Base-by-base conservation (phyloP, 2,113 vertebrate genomes). In the Himantopus leucocephalus region DNA sequence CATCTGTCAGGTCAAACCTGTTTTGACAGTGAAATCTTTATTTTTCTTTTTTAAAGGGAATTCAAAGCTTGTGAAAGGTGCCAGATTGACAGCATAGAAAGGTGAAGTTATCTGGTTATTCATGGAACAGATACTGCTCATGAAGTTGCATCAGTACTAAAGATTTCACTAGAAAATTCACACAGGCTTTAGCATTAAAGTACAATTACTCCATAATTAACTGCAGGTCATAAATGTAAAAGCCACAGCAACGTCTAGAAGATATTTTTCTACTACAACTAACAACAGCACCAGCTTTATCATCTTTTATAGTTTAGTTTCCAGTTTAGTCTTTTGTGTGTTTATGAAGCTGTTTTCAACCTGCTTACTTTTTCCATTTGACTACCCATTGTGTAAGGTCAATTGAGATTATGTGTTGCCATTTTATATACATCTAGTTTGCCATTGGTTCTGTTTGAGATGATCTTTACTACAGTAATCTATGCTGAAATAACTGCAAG, bases 21-120 rank as follows among this genome's bases (percentile, higher is more conserved):
- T 76, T 93, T 77, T 88, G 88, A 90, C 71, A 94, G 48, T 53
- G 37, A 92, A 95, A 80, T 93, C n/a, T 92, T 84, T 90, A 71
- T 90, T 94, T 95, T 75, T 85, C 15, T 78, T 16, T 75, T 88
- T 91, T 88, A 72, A 91, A 88, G 35, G 41, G 17, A 66, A 68
- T 60, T 79, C 27, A 76, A 88, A 83, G 8, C 34, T 71, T 66
- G 35, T 37, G 68, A 77, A 68, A 86, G 39, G 26, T 83, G n/a
- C 15, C 68, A 88, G 30, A 43, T 16, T 68, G 67, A 88, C 78
- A 82, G 53, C 22, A 85, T 9, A 81, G 88, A 75, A 88, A 95
- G 70, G 37, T 74, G 68, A 92, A 87, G 12, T 74, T 0, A 1
- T 63, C n/a, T 73, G 6, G 82, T 90, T 88, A 75, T 70, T 87